phyloP scores from a whole-genome alignment of 2,888 invertebrate genomes.

The Celastrina argiolus region DNA sequence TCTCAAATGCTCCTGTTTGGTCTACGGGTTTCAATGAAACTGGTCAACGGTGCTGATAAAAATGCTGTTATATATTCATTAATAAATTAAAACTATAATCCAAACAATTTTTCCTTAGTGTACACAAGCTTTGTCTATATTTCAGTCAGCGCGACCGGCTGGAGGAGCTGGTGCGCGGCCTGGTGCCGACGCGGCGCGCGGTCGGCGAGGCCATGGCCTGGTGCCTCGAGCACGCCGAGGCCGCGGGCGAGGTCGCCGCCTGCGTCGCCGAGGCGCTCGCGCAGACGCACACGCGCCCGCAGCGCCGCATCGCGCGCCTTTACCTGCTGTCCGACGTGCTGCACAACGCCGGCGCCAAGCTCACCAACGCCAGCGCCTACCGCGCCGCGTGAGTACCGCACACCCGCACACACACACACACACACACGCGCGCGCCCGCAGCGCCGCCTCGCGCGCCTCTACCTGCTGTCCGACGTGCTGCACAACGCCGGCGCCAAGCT shows the following conservation, averaged over 20 bases:
- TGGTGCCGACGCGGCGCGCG: slow-evolving; percentile 87
- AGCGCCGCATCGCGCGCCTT: slow-evolving; percentile 93
- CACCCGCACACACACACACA: neutral
- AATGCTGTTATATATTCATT: too few species aligned
- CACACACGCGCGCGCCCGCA: too few species aligned
- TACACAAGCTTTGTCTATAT: slow-evolving; percentile 20
- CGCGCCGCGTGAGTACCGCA: slow-evolving; percentile 83
- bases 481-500: too few species aligned
- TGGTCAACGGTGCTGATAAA: too few species aligned
- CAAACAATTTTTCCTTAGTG: too few species aligned
- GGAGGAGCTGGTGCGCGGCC: slow-evolving; percentile 91
- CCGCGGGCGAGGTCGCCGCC: slow-evolving; percentile 95
- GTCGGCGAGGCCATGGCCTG: slow-evolving; percentile 99
- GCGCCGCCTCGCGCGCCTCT: too few species aligned
- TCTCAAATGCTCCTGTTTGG: too few species aligned
- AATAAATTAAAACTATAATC: too few species aligned
- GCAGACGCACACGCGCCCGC: slow-evolving; percentile 81
- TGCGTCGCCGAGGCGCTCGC: slow-evolving; percentile 91
- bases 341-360: slow-evolving; percentile 97
- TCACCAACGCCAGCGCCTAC: slow-evolving; percentile 96
- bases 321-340: slow-evolving; percentile 98
- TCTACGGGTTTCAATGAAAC: too few species aligned
- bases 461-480: slow-evolving; percentile 96
- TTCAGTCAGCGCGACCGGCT: slow-evolving; percentile 92
- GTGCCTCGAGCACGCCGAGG: slow-evolving; percentile 98